These are phyloP conservation scores for Thumatha senex DNA, from an alignment of 2,888 invertebrate genomes.

Conservation along the genomic window DNA sequence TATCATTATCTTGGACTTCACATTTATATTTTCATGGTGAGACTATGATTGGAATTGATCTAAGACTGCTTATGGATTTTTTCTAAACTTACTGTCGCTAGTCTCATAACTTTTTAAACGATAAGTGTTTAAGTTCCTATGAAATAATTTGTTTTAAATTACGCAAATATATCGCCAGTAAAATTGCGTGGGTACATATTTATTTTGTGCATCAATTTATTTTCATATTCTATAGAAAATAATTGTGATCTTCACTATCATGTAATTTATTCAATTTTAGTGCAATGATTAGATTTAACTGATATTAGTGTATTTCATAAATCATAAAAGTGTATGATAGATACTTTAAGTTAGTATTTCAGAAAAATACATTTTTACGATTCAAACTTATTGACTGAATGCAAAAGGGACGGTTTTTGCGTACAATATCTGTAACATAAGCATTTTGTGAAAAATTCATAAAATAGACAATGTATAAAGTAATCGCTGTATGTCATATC, in stretches of 20 bases:
- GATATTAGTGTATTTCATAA: conserved; percentile 65
- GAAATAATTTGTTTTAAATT: conserved; percentile 35
- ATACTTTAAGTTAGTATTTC: conserved; percentile 66
- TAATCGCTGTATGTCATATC: conserved; percentile 70
- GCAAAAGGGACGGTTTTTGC: conserved; percentile 62
- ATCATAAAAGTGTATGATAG: conserved; percentile 69
- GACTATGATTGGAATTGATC: conserved; percentile 76
- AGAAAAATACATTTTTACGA: conserved; percentile 68
- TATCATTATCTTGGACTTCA: conserved; percentile 51
- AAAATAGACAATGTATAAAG: conserved; percentile 69
- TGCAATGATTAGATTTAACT: conserved; percentile 82
- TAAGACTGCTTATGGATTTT: conserved; percentile 75
- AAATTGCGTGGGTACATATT: conserved; percentile 56
- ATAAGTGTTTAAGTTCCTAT: conserved; percentile 57
- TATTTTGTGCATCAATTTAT: conserved; percentile 39
- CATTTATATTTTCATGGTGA: conserved; percentile 39
- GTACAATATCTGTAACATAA: conserved; percentile 62
- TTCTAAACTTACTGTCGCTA: conserved; percentile 49
- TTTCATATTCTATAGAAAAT: conserved; percentile 53
- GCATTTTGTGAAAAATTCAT: conserved; percentile 59
- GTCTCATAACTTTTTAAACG: conserved; percentile 47
- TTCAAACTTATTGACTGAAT: conserved; percentile 74
- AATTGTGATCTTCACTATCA: conserved; percentile 68
- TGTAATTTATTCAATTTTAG: conserved; percentile 82
- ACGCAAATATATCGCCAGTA: conserved; percentile 41